Evolutionary conservation across 2,888 invertebrate species (phyloP), one percentile per base, ranked within the genome.

Genomic region (Hypomecis punctinalis): DNA sequence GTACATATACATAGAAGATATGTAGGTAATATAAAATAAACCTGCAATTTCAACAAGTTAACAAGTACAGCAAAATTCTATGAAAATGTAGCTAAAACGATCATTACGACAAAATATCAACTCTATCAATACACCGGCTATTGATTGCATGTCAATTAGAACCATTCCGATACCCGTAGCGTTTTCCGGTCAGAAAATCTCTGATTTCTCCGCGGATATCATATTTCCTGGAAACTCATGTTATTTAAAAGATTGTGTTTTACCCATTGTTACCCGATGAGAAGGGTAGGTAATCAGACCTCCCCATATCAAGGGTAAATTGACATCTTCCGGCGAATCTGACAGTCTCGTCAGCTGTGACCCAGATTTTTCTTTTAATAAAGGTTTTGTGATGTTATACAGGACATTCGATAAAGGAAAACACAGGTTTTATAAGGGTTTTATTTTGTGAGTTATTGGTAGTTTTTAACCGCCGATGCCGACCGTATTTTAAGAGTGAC

Each of bases 261-360:
- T 54, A 55, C 8, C 51, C 55, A 49, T 54, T 58, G 63, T 63
- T 51, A 33, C 6, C 37, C 37, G 49, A 37, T 42, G 54, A 48
- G 42, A 39, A 35, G 54, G 49, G 54, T 54, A 23, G 33, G 64
- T 64, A 56, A 64, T 64, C 64, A 64, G 55, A 60, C 35, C 55
- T 60, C 43, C 57, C 51, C 60, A 59, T 64, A 60, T 60, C 55
- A 64, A 40, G 60, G 64, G 55, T 56, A 64, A 59, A 64, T 64
- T 59, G 64, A 64, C 64, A 56, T 64, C 55, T 64, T 60, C 60
- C 64, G 51, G 64, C 49, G 46, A 55, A 64, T 40, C 64, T 46
- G 64, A 51, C 64, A 51, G 39, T 36, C 33, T 33, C 45, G 59
- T 64, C 64, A 64, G 54, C 55, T 60, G 54, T 36, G 64, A 55